phyloP scores from a whole-genome alignment of 2,888 invertebrate genomes.

The Rosalia funebris region DNA sequence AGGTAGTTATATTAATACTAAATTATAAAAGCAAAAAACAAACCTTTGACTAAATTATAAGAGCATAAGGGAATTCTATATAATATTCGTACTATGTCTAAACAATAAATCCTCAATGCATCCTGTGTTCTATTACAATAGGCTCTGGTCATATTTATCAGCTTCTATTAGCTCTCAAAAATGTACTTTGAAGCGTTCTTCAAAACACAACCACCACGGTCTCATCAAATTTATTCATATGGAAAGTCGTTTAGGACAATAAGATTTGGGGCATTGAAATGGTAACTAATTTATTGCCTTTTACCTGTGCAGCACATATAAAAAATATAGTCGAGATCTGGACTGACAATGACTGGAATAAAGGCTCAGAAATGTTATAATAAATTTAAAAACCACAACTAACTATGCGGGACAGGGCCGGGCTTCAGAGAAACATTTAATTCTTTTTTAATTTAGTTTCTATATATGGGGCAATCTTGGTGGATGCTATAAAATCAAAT shows the following conservation, averaged over 20 bases:
- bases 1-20: too few relatives aligned
- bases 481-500: too few relatives aligned
- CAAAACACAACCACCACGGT: neutral
- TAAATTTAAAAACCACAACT: slow-evolving; percentile 51
- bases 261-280: slow-evolving; percentile 27
- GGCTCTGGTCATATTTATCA: too few relatives aligned
- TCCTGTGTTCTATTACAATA: too few relatives aligned
- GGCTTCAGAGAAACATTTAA: neutral
- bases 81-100: too few relatives aligned
- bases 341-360: slow-evolving; percentile 49
- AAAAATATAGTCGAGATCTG: slow-evolving; percentile 43
- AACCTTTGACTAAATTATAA: too few relatives aligned
- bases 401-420: slow-evolving; percentile 29
- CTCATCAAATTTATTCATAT: slow-evolving; percentile 17
- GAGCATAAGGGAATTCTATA: too few relatives aligned
- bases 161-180: too few relatives aligned
- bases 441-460: too few relatives aligned
- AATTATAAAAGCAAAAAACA: too few relatives aligned
- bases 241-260: slow-evolving; percentile 12
- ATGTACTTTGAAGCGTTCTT: neutral
- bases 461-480: too few relatives aligned
- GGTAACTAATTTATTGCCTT: slow-evolving; percentile 38
- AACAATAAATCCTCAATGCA: too few relatives aligned
- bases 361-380: slow-evolving; percentile 46
- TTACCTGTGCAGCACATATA: slow-evolving; percentile 39